Conservation (phyloP, 2,113 vertebrate genomes). For the Capreolus pygargus region DNA sequence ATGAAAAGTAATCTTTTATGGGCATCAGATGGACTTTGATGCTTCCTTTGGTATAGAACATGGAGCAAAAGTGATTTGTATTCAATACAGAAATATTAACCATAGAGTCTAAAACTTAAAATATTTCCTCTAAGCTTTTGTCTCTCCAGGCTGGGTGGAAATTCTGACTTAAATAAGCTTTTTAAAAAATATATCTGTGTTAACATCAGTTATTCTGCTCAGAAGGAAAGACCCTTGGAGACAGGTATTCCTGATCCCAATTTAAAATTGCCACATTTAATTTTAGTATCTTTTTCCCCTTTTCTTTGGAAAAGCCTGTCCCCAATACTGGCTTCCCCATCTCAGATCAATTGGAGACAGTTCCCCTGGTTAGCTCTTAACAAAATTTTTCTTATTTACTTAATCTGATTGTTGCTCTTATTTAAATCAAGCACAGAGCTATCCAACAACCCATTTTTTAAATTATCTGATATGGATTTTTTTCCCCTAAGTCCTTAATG, state of each 20-base stretch:
- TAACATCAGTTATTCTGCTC: not conserved
- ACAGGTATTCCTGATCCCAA: not conserved
- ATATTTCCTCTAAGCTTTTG: not conserved
- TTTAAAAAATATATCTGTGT: not conserved
- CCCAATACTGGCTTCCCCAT: not conserved
- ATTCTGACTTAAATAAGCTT: not conserved
- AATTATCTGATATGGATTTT: not conserved
- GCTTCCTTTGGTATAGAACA: not conserved
- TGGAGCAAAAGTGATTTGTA: slow-evolving; percentile 5
- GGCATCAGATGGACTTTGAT: not conserved
- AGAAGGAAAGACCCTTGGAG: not conserved
- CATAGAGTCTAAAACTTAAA: not conserved
- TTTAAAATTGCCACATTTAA: not conserved
- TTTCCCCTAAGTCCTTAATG: not conserved
- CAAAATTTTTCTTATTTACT: not conserved
- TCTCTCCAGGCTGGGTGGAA: not conserved
- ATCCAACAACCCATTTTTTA: not conserved
- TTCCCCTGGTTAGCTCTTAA: not conserved
- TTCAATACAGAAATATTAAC: not conserved
- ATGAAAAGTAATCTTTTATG: not conserved
- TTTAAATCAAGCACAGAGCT: not conserved
- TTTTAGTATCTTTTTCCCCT: not conserved
- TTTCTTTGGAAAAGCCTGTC: not conserved
- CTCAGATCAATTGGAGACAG: not conserved
- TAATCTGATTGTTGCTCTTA: not conserved